These are phyloP conservation scores for Zygaena filipendulae DNA, from an alignment of 2,888 invertebrate genomes.

Conservation along the genomic window DNA sequence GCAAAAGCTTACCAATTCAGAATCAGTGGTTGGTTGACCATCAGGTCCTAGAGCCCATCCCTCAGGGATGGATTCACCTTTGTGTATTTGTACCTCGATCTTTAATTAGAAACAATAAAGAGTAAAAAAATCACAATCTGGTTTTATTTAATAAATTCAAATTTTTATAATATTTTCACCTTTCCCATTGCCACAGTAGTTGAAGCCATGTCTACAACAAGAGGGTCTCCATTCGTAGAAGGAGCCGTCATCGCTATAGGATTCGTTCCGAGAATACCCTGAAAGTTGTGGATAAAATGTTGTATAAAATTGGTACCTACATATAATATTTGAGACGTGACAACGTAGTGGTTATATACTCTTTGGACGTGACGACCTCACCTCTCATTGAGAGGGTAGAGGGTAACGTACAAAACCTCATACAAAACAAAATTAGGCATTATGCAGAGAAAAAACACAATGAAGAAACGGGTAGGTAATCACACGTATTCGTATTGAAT, in stretches of 20 bases:
- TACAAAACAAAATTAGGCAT: too few relatives aligned
- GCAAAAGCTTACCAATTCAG: conserved; percentile 48
- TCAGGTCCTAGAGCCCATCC: conserved; percentile 86
- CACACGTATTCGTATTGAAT: too few relatives aligned
- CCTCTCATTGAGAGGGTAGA: too few relatives aligned
- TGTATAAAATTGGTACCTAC: not conserved
- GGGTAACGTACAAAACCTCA: too few relatives aligned
- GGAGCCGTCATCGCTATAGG: conserved; percentile 86
- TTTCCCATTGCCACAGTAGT: conserved; percentile 94
- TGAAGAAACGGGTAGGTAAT: too few relatives aligned
- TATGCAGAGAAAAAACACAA: too few relatives aligned
- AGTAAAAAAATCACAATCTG: not conserved
- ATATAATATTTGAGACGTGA: too few relatives aligned
- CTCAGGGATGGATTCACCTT: conserved; percentile 77
- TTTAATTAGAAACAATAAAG: conserved; percentile 25
- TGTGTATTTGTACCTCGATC: conserved; percentile 86
- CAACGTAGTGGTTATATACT: too few relatives aligned
- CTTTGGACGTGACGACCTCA: too few relatives aligned
- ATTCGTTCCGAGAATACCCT: conserved; percentile 89
- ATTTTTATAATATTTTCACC: conserved; percentile 41
- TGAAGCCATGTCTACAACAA: conserved; percentile 94
- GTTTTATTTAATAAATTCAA: not conserved
- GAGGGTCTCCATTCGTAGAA: conserved; percentile 73
- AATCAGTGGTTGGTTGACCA: conserved; percentile 73
- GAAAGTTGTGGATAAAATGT: conserved; percentile 15